Conservation (phyloP, 2,888 invertebrate species). For the Melipona bicolor region DNA sequence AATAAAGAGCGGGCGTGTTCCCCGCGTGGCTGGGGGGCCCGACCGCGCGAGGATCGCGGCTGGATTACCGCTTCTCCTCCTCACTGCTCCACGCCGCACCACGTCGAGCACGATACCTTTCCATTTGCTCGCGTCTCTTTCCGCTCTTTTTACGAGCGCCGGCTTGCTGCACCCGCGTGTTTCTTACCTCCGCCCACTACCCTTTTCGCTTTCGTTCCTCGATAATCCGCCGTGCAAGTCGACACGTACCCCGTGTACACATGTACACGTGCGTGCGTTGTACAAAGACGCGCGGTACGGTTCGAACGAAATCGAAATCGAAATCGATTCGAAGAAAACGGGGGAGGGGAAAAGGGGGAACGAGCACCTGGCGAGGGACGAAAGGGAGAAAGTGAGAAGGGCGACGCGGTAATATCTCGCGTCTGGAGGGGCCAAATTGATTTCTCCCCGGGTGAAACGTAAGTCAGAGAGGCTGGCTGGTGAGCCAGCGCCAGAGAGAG, state of each 20-base stretch:
- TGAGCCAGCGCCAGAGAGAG: neutral
- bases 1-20: slow-evolving; percentile 48
- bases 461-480: neutral
- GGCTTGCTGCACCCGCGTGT: slow-evolving; percentile 19
- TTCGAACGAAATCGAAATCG: slow-evolving; percentile 66
- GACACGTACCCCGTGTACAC: neutral
- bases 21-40: neutral
- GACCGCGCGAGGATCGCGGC: slow-evolving; percentile 36
- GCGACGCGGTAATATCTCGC: slow-evolving; percentile 66
- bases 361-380: neutral
- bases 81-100: slow-evolving; percentile 28
- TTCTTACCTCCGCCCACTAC: neutral
- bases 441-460: slow-evolving; percentile 50
- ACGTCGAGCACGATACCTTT: slow-evolving; percentile 58
- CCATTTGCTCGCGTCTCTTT: slow-evolving; percentile 57
- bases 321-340: neutral
- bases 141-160: slow-evolving; percentile 45
- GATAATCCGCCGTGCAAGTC: slow-evolving; percentile 55
- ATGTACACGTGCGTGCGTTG: neutral
- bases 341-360: slow-evolving; percentile 8
- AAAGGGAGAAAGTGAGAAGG: slow-evolving; percentile 14
- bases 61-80: slow-evolving; percentile 55
- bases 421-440: slow-evolving; percentile 70
- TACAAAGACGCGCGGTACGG: slow-evolving; percentile 21
- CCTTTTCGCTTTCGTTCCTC: slow-evolving; percentile 32